Evolutionary conservation across 2,113 vertebrate species (phyloP).

Genomic region (Phodopus roborovskii): DNA sequence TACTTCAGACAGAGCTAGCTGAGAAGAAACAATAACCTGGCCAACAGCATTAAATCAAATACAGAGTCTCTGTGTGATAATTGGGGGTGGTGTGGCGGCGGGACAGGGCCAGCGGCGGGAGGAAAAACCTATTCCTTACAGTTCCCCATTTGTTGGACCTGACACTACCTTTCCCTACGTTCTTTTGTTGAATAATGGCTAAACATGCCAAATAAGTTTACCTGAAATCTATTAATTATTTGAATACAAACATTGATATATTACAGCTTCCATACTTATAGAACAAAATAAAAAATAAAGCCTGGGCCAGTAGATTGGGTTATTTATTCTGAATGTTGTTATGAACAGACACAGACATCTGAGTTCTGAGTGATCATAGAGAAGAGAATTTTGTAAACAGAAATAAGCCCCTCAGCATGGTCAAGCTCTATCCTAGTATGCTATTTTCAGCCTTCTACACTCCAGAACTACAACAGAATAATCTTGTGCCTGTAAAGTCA

Average conservation of each 20-base stretch:
- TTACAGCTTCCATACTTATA: background rate
- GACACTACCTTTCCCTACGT: too few species aligned
- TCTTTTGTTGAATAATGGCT: background rate
- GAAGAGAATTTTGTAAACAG: too few species aligned
- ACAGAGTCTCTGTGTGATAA: too few species aligned
- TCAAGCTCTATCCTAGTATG: background rate
- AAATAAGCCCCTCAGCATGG: background rate
- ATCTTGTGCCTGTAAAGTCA: background rate
- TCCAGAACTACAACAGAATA: background rate
- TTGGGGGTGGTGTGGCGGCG: too few species aligned
- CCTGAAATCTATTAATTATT: background rate
- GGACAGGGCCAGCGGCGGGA: too few species aligned
- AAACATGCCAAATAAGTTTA: background rate
- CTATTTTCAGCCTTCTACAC: background rate
- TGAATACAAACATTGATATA: background rate
- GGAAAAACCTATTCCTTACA: too few species aligned
- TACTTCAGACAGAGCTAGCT: too few species aligned
- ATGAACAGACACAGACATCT: fast-evolving
- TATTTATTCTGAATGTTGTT: too few species aligned
- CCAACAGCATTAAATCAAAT: too few species aligned
- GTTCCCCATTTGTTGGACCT: too few species aligned
- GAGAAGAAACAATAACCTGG: too few species aligned
- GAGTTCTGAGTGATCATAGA: background rate
- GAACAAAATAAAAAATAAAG: background rate
- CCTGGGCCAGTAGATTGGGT: too few species aligned